Conservation (phyloP, 2,797 vertebrate species). For the Mormyrus hasselquistii region DNA sequence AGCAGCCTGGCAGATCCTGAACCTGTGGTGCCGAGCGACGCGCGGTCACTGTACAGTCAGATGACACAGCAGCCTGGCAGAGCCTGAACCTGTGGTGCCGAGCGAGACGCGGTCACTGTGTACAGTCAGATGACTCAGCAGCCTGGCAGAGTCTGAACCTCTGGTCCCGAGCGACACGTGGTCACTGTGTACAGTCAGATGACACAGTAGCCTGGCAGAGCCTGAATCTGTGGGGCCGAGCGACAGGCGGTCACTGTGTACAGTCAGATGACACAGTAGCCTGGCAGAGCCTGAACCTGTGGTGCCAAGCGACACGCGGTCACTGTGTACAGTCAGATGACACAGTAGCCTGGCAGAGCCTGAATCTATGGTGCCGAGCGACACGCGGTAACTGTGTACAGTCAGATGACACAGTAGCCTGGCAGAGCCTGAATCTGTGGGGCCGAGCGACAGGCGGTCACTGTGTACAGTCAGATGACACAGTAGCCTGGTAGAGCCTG, state of each 20-base stretch:
- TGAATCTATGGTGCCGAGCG: not conserved
- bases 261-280: no score
- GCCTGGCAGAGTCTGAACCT: not conserved
- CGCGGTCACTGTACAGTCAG: no score
- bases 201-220: not conserved
- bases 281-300: not conserved
- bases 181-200: not conserved
- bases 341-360: not conserved
- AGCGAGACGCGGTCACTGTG: not conserved
- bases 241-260: no score
- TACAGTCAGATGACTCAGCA: not conserved
- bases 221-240: no score
- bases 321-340: not conserved
- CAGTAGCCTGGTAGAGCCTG: not conserved
- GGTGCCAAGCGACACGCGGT: not conserved
- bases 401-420: not conserved
- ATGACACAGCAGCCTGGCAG: no score
- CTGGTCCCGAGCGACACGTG: no score
- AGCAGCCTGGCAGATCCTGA: not conserved
- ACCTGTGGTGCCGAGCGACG: no score
- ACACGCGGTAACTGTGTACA: not conserved
- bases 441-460: no score
- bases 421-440: no score
- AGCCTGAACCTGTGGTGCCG: not conserved
- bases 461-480: no score